Evolutionary conservation across 1,140 invertebrate species (phyloP).

Genomic region (Drosophila sp.): DNA sequence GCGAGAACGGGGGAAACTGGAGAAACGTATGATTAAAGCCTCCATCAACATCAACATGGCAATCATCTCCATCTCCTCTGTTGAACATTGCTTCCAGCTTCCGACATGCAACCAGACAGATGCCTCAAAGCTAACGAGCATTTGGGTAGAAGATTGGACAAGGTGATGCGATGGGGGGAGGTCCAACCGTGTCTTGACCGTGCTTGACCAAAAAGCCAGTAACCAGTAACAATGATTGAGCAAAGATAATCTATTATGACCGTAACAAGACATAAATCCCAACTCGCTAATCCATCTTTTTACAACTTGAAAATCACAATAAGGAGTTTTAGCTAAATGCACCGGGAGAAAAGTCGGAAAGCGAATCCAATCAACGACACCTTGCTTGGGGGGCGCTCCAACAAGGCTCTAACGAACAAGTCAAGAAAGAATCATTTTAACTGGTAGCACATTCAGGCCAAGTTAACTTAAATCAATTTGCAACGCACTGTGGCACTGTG

Average conservation of each 20-base stretch:
- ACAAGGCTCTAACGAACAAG: conserved; percentile 59
- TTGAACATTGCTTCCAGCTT: conserved; percentile 15
- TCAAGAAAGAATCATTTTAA: conserved; percentile 55
- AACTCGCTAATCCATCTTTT: conserved; percentile 79
- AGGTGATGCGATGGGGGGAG: neutral
- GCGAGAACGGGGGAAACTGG: neutral
- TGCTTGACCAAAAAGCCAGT: conserved; percentile 19
- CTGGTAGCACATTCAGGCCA: conserved; percentile 37
- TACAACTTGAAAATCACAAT: conserved; percentile 76
- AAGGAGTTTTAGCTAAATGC: conserved; percentile 68
- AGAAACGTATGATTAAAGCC: conserved; percentile 24
- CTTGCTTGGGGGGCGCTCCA: conserved; percentile 28
- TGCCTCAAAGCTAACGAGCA: conserved; percentile 56
- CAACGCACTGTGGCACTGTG: conserved; percentile 21
- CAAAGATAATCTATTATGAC: conserved; percentile 79
- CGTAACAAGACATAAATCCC: conserved; percentile 77
- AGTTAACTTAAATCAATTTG: conserved; percentile 44
- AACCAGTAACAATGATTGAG: conserved; percentile 68
- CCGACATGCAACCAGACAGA: conserved; percentile 6
- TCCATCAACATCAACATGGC: conserved; percentile 29
- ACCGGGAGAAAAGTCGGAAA: conserved; percentile 16
- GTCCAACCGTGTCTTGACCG: conserved; percentile 22
- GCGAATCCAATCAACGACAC: conserved; percentile 61
- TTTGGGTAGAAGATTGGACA: neutral
- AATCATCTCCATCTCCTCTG: conserved; percentile 13